phyloP scores from a whole-genome alignment of 2,888 invertebrate genomes.

The Eurytoma californica region DNA sequence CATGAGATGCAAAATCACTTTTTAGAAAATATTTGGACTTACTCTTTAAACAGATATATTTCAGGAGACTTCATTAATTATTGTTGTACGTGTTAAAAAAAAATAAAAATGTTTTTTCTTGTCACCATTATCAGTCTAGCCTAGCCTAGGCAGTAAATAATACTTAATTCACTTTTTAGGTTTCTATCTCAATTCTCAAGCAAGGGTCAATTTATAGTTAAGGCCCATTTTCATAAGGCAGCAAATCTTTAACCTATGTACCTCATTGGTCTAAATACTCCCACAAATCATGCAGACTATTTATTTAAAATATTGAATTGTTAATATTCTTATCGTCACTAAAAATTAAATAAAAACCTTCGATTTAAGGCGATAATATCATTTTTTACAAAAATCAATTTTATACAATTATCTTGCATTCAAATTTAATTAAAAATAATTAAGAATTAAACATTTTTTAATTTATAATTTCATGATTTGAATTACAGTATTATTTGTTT shows the following conservation, averaged over 20 bases:
- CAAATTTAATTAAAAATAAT: not conserved
- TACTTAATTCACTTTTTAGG: not conserved
- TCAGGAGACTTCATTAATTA: conserved; percentile 12
- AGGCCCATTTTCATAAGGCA: conserved; percentile 13
- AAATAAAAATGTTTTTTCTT: conserved; percentile 21
- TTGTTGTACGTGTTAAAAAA: not conserved
- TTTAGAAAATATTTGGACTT: conserved; percentile 3
- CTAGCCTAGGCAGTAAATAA: not conserved
- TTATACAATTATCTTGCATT: no score
- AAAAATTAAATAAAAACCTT: no score
- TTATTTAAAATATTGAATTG: no score
- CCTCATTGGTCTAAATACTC: not conserved
- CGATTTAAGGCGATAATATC: no score
- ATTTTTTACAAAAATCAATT: no score
- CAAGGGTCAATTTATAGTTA: not conserved
- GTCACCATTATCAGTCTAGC: conserved; percentile 6
- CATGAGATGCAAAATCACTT: no score
- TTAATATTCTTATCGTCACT: no score
- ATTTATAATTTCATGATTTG: not conserved
- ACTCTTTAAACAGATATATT: conserved; percentile 16
- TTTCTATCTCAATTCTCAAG: not conserved
- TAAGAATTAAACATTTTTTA: not conserved
- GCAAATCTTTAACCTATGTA: conserved; percentile 13
- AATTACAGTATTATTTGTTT: not conserved
- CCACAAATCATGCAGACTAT: no score